These are phyloP conservation scores for Strigops habroptila DNA, from an alignment of 2,113 vertebrate species.

Conservation along the genomic window DNA sequence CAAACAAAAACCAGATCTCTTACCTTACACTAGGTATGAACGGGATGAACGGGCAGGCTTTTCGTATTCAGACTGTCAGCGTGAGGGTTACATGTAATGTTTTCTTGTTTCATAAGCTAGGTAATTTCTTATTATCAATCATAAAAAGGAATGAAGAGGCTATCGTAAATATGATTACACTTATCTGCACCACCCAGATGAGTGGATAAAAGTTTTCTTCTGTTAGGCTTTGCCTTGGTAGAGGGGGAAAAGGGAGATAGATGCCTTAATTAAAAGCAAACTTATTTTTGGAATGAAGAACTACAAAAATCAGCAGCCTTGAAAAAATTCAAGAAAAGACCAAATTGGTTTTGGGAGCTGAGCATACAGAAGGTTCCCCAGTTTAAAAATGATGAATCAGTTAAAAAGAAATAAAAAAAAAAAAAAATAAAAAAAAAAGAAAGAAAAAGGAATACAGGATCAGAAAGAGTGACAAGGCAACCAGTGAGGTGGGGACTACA, in stretches of 20 bases:
- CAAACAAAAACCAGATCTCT: not conserved
- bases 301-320: not conserved
- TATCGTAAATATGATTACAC: not conserved
- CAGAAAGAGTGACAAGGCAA: not conserved
- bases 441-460: not conserved
- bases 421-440: not conserved
- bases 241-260: not conserved
- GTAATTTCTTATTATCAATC: fast-evolving
- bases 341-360: not conserved
- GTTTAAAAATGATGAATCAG: not conserved
- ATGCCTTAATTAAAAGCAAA: not conserved
- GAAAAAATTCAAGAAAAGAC: not conserved
- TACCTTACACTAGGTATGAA: not conserved
- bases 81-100: not conserved
- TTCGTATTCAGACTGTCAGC: not conserved
- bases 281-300: not conserved
- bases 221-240: not conserved
- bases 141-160: not conserved
- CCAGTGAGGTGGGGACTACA: not conserved
- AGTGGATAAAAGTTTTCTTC: not conserved
- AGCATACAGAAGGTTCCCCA: not conserved
- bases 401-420: not conserved
- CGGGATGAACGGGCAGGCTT: not conserved
- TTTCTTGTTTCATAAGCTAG: not conserved
- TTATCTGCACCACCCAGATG: not conserved